Percentiles rank a stretch among this genome's conserved stretches.
Conservation (phyloP, 2,797 vertebrate genomes). For the Macroramphosus scolopax region DNA sequence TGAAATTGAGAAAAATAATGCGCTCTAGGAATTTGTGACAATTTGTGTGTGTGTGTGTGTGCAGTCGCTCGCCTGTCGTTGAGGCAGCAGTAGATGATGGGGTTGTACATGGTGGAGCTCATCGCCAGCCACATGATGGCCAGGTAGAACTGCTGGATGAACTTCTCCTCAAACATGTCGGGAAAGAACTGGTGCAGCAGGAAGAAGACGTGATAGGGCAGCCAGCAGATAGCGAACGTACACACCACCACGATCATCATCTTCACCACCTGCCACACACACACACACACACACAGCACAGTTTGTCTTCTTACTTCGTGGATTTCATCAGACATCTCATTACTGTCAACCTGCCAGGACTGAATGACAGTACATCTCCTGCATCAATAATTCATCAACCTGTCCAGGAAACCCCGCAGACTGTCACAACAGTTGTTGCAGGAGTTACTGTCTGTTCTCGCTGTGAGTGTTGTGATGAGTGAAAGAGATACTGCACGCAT, state of each 20-base stretch:
- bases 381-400: no score
- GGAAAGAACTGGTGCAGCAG: slow-evolving; percentile 86
- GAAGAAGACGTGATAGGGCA: slow-evolving; percentile 96
- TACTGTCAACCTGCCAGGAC: not conserved
- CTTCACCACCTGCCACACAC: slow-evolving; percentile 87
- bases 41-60: slow-evolving; percentile 3
- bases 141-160: slow-evolving; percentile 95
- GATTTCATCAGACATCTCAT: not conserved
- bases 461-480: no score
- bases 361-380: no score
- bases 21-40: not conserved
- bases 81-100: slow-evolving; percentile 99
- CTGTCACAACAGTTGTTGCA: no score
- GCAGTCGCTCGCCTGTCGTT: slow-evolving; percentile 83
- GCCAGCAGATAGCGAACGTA: slow-evolving; percentile 94
- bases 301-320: not conserved
- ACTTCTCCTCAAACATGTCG: slow-evolving; percentile 77
- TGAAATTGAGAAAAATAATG: no score
- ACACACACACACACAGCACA: not conserved
- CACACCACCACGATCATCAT: slow-evolving; percentile 98
- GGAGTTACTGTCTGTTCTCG: no score
- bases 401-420: no score
- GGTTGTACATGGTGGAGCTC: slow-evolving; percentile 99
- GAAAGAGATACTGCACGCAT: no score
- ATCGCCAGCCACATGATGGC: slow-evolving; percentile 96